Conservation (phyloP, 1,140 invertebrate species). For the Teleopsis dalmanni region DNA sequence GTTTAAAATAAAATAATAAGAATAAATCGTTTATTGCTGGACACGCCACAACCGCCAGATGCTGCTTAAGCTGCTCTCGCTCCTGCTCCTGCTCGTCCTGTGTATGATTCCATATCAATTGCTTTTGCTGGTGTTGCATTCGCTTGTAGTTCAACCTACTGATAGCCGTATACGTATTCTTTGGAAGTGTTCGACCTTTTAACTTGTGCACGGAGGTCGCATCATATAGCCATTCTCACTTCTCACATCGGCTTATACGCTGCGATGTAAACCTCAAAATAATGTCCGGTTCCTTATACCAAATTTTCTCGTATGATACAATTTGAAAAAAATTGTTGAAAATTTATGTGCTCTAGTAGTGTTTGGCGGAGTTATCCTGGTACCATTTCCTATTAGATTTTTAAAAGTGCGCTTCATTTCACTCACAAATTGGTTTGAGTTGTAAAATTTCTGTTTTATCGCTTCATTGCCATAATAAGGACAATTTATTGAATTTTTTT, state of each 20-base stretch:
- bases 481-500: constrained; percentile 15
- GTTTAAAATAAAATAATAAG: constrained; percentile 8
- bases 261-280: too few relatives aligned
- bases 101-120: not conserved
- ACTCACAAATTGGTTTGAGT: constrained; percentile 3
- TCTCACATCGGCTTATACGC: too few relatives aligned
- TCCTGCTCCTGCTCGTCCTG: not conserved
- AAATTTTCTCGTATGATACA: too few relatives aligned
- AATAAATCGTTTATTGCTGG: not conserved
- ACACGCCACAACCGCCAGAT: not conserved
- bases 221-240: not conserved
- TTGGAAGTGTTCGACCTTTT: constrained; percentile 4
- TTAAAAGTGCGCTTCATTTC: too few relatives aligned
- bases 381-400: too few relatives aligned
- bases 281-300: too few relatives aligned
- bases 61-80: not conserved
- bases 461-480: constrained; percentile 17
- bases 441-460: constrained; percentile 13
- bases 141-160: too few relatives aligned
- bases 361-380: too few relatives aligned
- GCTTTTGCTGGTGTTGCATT: too few relatives aligned
- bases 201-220: not conserved
- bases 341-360: too few relatives aligned
- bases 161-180: not conserved
- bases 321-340: too few relatives aligned